A percentile compares a stretch with the other conserved stretches of the same genome.
Conservation (phyloP, 1,140 invertebrate species). For the Rhynchophorus ferrugineus region DNA sequence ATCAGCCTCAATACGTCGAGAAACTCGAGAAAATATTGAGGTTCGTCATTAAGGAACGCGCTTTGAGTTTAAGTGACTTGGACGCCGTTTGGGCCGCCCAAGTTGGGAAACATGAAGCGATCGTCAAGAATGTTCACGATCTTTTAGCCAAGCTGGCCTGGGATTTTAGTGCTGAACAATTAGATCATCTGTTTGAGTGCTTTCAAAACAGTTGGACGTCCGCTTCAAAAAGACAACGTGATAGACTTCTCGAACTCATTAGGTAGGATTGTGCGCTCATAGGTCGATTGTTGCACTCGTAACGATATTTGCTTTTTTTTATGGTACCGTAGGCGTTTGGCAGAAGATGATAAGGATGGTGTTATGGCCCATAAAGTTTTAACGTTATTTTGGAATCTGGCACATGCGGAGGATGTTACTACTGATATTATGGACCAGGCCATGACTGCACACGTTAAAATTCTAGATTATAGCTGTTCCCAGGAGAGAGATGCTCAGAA, state of each 20-base stretch:
- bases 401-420: constrained; percentile 91
- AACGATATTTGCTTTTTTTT: not conserved
- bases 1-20: constrained; percentile 97
- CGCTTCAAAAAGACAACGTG: constrained; percentile 91
- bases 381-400: constrained; percentile 93
- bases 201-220: constrained; percentile 93
- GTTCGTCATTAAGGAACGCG: constrained; percentile 93
- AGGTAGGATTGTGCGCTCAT: constrained; percentile 41
- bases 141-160: constrained; percentile 92
- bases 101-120: constrained; percentile 90
- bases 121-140: constrained; percentile 96
- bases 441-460: constrained; percentile 91
- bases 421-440: constrained; percentile 98
- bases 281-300: not conserved
- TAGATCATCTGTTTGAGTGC: constrained; percentile 96
- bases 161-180: constrained; percentile 95
- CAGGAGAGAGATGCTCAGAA: constrained; percentile 94
- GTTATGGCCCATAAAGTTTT: constrained; percentile 98
- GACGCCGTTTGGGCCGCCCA: constrained; percentile 96
- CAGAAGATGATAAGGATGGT: constrained; percentile 95
- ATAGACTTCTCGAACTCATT: constrained; percentile 92
- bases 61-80: constrained; percentile 82
- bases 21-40: constrained; percentile 95
- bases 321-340: constrained; percentile 52
- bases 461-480: constrained; percentile 95